Percentiles rank a stretch among this genome's conserved stretches.
Evolutionary conservation across 2,888 invertebrate species (phyloP).

Genomic region (Chrysopilus asiliformis): DNA sequence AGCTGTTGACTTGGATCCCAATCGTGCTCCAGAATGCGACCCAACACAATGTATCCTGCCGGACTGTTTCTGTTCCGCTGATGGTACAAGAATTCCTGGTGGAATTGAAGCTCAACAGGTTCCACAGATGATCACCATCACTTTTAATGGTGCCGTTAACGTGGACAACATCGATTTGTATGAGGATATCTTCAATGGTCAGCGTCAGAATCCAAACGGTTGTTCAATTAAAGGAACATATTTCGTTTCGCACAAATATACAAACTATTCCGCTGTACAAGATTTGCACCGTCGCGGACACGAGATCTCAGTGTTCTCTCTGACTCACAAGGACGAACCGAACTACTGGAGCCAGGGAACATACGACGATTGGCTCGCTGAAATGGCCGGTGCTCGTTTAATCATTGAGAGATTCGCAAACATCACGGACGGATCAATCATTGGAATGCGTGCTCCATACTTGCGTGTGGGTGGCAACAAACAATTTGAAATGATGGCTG

Average conservation of each 20-base stretch:
- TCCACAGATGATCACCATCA: constrained; percentile 86
- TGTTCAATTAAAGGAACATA: constrained; percentile 81
- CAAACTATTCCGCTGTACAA: constrained; percentile 80
- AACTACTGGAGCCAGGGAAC: constrained; percentile 78
- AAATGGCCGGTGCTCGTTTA: constrained; percentile 83
- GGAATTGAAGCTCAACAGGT: constrained; percentile 70
- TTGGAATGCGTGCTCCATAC: constrained; percentile 79
- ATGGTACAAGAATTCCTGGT: constrained; percentile 80
- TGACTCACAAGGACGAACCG: constrained; percentile 86
- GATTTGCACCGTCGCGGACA: constrained; percentile 81
- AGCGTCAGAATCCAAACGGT: constrained; percentile 75
- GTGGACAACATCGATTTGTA: constrained; percentile 87
- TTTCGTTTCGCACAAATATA: constrained; percentile 86
- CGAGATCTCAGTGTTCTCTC: constrained; percentile 82
- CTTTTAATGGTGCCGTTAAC: constrained; percentile 86
- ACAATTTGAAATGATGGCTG: constrained; percentile 95
- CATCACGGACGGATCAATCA: constrained; percentile 82
- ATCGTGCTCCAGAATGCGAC: constrained; percentile 84
- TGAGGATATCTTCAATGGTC: constrained; percentile 77
- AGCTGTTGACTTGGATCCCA: constrained; percentile 84
- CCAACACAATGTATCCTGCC: constrained; percentile 76
- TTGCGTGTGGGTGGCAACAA: constrained; percentile 84
- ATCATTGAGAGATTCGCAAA: constrained; percentile 83
- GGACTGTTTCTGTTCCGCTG: constrained; percentile 87
- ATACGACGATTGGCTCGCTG: constrained; percentile 87